A percentile compares a stretch with the other conserved stretches of the same genome.
Evolutionary conservation across 2,888 invertebrate genomes (phyloP).

Genomic region (Ichneumon xanthorius): DNA sequence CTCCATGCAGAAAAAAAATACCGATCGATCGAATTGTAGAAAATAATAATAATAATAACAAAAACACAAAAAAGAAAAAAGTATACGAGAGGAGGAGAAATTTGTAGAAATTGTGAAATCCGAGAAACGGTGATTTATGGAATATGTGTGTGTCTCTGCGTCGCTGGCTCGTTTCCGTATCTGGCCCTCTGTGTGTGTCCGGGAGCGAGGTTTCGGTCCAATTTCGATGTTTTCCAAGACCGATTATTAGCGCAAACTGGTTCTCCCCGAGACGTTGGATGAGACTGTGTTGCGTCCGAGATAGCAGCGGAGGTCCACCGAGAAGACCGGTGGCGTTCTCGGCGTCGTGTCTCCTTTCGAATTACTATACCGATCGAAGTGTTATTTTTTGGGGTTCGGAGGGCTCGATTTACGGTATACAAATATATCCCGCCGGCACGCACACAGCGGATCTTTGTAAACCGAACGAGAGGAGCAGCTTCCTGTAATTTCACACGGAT

Average conservation of each 20-base stretch:
- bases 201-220: conserved; percentile 66
- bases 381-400: conserved; percentile 29
- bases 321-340: conserved; percentile 65
- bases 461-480: conserved; percentile 60
- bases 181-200: conserved; percentile 57
- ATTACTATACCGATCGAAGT: conserved; percentile 64
- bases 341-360: conserved; percentile 65
- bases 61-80: not conserved
- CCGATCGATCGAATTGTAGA: not conserved
- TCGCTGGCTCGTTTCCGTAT: conserved; percentile 66
- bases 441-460: not conserved
- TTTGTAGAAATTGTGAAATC: conserved; percentile 57
- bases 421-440: conserved; percentile 13
- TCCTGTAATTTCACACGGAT: conserved; percentile 71
- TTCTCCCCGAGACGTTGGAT: conserved; percentile 61
- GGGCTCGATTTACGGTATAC: conserved; percentile 25
- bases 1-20: not conserved
- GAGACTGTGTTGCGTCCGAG: conserved; percentile 7
- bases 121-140: conserved; percentile 44
- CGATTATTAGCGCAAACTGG: conserved; percentile 72
- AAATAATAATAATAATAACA: not conserved
- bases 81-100: conserved; percentile 24
- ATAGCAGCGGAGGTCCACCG: conserved; percentile 44
- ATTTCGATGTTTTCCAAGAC: conserved; percentile 73
- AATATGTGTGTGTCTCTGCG: conserved; percentile 51